Percentiles rank a stretch among this genome's conserved stretches.
Conservation (phyloP, 2,113 vertebrate genomes). For the Nyctereutes procyonoides region DNA sequence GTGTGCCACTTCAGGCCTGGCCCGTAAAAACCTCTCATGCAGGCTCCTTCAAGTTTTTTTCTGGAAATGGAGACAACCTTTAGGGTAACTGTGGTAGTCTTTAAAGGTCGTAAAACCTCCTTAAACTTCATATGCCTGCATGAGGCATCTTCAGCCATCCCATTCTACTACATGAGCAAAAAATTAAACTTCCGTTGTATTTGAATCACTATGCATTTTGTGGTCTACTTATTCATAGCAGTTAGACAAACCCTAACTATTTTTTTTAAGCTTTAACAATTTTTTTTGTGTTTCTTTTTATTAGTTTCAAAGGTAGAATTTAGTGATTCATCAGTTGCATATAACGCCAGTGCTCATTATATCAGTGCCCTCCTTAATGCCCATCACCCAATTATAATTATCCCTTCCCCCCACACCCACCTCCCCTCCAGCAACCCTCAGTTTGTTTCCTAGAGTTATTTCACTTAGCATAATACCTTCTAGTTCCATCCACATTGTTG, state of each 20-base stretch:
- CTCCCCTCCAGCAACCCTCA: neutral
- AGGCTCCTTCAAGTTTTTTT: neutral
- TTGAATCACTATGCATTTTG: neutral
- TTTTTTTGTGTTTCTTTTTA: neutral
- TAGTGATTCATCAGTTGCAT: neutral
- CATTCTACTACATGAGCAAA: neutral
- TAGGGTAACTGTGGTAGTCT: neutral
- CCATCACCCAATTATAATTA: neutral
- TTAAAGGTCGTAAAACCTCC: neutral
- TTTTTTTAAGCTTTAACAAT: neutral
- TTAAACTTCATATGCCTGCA: neutral
- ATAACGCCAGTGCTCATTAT: neutral
- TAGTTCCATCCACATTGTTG: neutral
- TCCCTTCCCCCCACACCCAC: neutral
- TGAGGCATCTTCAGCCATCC: neutral
- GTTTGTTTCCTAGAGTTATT: neutral
- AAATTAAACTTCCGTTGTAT: neutral
- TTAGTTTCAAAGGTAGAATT: neutral
- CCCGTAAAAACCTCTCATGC: neutral
- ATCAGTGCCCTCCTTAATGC: neutral
- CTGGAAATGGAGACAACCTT: neutral
- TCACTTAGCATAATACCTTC: neutral
- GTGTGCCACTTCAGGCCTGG: neutral
- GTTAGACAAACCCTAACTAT: neutral
- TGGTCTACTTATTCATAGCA: neutral